Evolutionary conservation across 2,797 vertebrate species (phyloP), one percentile per base, ranked within the genome.

Genomic region (Amblyopsis hoosieri): DNA sequence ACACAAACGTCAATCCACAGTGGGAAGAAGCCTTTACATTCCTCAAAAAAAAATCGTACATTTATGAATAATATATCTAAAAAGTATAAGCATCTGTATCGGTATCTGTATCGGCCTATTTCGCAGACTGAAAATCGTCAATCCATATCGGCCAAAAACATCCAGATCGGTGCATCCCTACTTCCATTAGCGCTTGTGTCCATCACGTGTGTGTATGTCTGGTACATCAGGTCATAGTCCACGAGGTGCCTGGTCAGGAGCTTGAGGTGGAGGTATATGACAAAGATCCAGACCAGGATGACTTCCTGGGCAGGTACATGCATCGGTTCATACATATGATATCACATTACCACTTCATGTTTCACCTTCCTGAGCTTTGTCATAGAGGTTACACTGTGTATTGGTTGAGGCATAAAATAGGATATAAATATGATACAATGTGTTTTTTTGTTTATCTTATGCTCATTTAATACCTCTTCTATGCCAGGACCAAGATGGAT

Each of bases 191-290:
- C 80, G 61, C 17, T 70, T 62, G n/a, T 60, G 49, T 52, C 14
- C 93, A 88, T 90, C 90, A 3, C 90, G 6, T 68, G 55, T 58
- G 23, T 76, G 52, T 67, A 72, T 90, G 81, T 91, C 74, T 50
- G 74, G 52, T 80, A 70, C 81, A 72, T 86, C 89, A 98, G 96
- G 95, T 96, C 67, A 93, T 97, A 66, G 94, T 97, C 69, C 96
- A 97, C 33, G 96, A 97, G 85, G 96, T 98, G 57, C 96, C 96
- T 48, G 96, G 96, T 69, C 96, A 98, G 78, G 95, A 96, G 90
- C 82, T 98, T 80, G 96, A 97, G 78, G 93, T 97, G 85, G 96
- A 98, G 78, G 86, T 98, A 23, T 97, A 95, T 86, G 96, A 97
- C 89, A 98, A 98, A 90, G 96, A 98, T 77, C 80, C 95, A 57